phyloP scores from a whole-genome alignment of 1,140 invertebrate species.

The Yoshiicerus persimilis region DNA sequence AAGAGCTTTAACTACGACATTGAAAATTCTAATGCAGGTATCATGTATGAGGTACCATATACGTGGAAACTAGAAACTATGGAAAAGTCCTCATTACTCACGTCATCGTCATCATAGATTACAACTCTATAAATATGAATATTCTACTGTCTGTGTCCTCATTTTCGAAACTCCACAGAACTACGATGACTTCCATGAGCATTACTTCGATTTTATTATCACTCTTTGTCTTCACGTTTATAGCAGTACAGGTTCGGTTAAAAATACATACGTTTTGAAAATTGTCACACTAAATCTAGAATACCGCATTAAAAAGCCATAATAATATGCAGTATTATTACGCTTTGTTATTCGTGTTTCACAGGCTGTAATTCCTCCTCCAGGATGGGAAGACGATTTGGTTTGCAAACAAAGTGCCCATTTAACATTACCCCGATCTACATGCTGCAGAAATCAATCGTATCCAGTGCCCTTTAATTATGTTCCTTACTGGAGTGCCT shows the following conservation, averaged over 20 bases:
- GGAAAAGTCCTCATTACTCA: neutral
- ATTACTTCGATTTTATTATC: neutral
- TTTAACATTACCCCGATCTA: neutral
- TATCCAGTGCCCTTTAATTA: neutral
- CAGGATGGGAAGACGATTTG: neutral
- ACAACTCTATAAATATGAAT: neutral
- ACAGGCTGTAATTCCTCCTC: neutral
- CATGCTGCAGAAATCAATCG: neutral
- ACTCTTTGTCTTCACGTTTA: neutral
- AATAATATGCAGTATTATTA: too few species aligned
- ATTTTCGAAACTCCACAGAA: too few species aligned
- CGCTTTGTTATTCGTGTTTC: neutral
- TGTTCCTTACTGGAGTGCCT: neutral
- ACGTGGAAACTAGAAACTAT: too few species aligned
- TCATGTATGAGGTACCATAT: too few species aligned
- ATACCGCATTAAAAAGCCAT: too few species aligned
- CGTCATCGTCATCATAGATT: too few species aligned
- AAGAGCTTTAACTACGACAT: neutral
- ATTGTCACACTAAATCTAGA: too few species aligned
- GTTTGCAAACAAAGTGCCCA: neutral
- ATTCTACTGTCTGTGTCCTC: neutral
- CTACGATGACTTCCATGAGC: neutral
- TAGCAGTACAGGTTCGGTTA: neutral
- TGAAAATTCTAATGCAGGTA: neutral
- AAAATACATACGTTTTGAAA: too few species aligned